phyloP scores from a whole-genome alignment of 2,797 vertebrate species.

The Catostomus latipinnis region DNA sequence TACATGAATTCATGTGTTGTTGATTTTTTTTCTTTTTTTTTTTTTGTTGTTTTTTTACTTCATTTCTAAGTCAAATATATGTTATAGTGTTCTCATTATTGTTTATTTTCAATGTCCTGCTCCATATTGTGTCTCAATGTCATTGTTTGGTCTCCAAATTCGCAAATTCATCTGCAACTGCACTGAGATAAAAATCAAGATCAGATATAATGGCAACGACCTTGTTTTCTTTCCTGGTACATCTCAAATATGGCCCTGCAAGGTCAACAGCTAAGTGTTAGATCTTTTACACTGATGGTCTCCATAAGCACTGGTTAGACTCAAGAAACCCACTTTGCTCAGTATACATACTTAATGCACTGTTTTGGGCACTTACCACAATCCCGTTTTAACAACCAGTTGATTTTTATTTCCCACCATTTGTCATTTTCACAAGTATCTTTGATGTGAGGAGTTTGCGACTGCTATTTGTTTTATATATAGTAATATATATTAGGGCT shows the following conservation, averaged over 20 bases:
- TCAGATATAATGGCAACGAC: conserved; percentile 1
- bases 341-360: conserved; percentile 59
- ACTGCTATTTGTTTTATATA: conserved; percentile 14
- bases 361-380: conserved; percentile 63
- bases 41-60: not conserved
- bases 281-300: conserved; percentile 60
- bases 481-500: not conserved
- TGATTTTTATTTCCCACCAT: conserved; percentile 29
- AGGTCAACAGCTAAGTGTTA: conserved; percentile 32
- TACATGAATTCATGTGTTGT: not conserved
- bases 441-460: conserved; percentile 42
- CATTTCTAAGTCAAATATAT: conserved; percentile 27
- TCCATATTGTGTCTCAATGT: conserved; percentile 7
- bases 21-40: not conserved
- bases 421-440: conserved; percentile 43
- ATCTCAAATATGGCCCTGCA: conserved; percentile 36
- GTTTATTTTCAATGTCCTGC: conserved; percentile 23
- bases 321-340: conserved; percentile 59
- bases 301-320: conserved; percentile 63
- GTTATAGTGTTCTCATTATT: not conserved
- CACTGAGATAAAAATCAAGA: conserved; percentile 40
- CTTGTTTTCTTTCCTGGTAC: conserved; percentile 21
- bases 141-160: conserved; percentile 28
- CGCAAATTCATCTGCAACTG: conserved; percentile 29
- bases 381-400: conserved; percentile 40